Conservation (phyloP, 2,888 invertebrate species). For the Gandaritis pyraliata region DNA sequence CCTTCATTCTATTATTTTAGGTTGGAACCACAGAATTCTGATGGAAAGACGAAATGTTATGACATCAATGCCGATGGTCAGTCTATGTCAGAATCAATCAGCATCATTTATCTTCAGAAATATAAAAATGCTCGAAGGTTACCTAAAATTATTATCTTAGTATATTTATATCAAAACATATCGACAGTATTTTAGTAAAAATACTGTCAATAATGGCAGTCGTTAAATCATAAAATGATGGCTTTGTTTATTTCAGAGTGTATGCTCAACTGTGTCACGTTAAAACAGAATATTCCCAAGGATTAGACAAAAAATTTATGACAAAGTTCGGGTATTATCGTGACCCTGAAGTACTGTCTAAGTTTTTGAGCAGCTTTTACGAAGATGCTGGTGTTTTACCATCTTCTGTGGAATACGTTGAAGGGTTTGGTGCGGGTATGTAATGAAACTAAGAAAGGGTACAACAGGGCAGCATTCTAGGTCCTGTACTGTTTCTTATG, state of each 20-base stretch:
- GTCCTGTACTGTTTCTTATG: no score
- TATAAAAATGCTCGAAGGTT: slow-evolving; percentile 83
- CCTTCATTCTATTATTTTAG: slow-evolving; percentile 71
- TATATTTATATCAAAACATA: no score
- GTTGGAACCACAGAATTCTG: slow-evolving; percentile 54
- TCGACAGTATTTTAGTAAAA: no score
- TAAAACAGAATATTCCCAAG: slow-evolving; percentile 13
- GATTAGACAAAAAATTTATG: slow-evolving; percentile 9
- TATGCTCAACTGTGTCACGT: slow-evolving; percentile 23
- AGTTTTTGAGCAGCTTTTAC: slow-evolving; percentile 73
- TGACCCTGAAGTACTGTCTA: slow-evolving; percentile 12
- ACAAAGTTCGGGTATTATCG: slow-evolving; percentile 16
- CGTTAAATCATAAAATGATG: no score
- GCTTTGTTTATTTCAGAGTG: slow-evolving; percentile 9
- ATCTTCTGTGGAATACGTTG: slow-evolving; percentile 88
- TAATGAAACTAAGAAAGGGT: no score
- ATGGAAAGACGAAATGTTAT: slow-evolving; percentile 26
- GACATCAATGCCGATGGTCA: slow-evolving; percentile 25
- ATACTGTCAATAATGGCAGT: no score
- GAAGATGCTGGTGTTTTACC: slow-evolving; percentile 87
- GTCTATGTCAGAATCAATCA: slow-evolving; percentile 72
- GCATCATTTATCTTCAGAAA: slow-evolving; percentile 88
- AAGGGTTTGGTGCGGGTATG: slow-evolving; percentile 91
- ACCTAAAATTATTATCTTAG: no score
- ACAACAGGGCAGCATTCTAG: no score